Conservation (phyloP, 1,140 invertebrate genomes). For the Drosophila ironensis region DNA sequence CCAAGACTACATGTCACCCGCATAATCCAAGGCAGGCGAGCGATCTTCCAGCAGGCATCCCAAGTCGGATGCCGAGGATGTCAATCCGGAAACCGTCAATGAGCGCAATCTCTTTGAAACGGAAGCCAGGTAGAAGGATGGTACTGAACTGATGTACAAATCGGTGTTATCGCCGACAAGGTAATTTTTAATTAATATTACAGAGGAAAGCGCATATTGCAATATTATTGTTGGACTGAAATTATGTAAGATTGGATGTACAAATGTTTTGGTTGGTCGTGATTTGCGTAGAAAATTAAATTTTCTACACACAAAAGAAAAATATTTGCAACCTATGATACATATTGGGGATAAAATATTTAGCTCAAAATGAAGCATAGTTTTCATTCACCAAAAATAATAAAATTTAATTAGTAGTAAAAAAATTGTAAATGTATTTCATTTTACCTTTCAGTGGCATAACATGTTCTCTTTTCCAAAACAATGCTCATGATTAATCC, state of each 20-base stretch:
- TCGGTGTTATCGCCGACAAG: not conserved
- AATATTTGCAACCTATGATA: no score
- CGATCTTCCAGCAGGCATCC: not conserved
- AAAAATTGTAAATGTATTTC: no score
- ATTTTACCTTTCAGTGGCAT: no score
- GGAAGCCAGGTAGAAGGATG: constrained; percentile 23
- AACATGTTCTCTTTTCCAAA: no score
- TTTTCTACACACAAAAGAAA: no score
- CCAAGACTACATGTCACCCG: constrained; percentile 19
- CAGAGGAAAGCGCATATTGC: not conserved
- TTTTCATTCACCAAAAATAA: no score
- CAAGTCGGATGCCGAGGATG: constrained; percentile 18
- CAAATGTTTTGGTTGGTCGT: no score
- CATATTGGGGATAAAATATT: no score
- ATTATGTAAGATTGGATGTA: not conserved
- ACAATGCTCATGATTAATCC: no score
- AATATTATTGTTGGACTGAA: not conserved
- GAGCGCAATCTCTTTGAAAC: constrained; percentile 45
- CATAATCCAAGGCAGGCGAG: not conserved
- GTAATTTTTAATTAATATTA: not conserved
- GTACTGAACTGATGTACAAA: not conserved
- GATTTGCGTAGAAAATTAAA: not conserved
- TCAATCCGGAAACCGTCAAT: not conserved
- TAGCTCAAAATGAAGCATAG: no score
- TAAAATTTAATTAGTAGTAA: no score